Percentiles rank a stretch among this genome's conserved stretches.
Conservation (phyloP, 1,140 invertebrate genomes). For the Drosophila murphyi region DNA sequence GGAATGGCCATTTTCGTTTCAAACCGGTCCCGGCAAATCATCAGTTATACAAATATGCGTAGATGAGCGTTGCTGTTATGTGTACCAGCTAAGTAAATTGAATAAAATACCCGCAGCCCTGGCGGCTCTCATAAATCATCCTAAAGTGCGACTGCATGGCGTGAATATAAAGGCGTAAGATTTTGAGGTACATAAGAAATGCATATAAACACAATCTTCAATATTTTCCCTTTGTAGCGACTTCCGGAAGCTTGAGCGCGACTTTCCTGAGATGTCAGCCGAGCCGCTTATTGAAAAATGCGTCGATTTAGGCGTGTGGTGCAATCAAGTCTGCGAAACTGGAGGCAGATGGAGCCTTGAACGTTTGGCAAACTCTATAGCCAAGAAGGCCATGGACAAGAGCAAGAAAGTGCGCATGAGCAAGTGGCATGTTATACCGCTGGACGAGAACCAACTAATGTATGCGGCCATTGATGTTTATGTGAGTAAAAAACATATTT, state of each 20-base stretch:
- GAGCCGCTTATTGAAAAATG: constrained; percentile 87
- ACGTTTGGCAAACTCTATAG: constrained; percentile 86
- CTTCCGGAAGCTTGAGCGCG: constrained; percentile 87
- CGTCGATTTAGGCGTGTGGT: constrained; percentile 86
- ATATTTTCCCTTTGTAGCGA: constrained; percentile 84
- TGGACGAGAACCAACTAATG: constrained; percentile 86
- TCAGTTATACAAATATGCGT: constrained; percentile 87
- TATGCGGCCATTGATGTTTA: constrained; percentile 90
- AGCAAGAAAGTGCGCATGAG: constrained; percentile 86
- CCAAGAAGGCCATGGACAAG: constrained; percentile 86
- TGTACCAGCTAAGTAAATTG: constrained; percentile 86
- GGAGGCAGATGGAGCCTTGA: constrained; percentile 87
- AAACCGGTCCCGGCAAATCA: constrained; percentile 87
- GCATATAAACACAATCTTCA: not conserved
- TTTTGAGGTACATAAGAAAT: not conserved
- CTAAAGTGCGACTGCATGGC: constrained; percentile 87
- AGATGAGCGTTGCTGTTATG: constrained; percentile 85
- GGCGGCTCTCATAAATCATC: constrained; percentile 86
- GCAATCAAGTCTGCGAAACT: constrained; percentile 86
- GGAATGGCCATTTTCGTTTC: constrained; percentile 88
- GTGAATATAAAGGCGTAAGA: constrained; percentile 88
- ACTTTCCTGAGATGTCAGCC: constrained; percentile 87
- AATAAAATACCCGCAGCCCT: constrained; percentile 86
- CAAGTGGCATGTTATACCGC: constrained; percentile 87
- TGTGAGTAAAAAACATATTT: constrained; percentile 83